Conservation (phyloP, 2,113 vertebrate species). For the Cinclus cinclus region DNA sequence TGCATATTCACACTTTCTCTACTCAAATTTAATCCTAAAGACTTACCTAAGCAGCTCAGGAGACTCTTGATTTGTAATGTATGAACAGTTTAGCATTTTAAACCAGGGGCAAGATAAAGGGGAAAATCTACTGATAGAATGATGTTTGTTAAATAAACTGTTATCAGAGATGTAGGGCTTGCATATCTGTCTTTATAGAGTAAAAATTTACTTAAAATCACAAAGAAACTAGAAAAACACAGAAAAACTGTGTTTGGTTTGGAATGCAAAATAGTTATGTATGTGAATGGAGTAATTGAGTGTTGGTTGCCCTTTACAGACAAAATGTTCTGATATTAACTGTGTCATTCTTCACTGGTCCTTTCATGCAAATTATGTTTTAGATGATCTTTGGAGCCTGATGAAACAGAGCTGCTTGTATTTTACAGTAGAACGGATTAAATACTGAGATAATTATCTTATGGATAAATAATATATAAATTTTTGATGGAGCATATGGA, state of each 20-base stretch:
- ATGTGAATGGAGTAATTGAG: neutral
- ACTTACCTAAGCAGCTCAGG: neutral
- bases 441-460: conserved; percentile 20
- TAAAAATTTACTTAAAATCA: conserved; percentile 1
- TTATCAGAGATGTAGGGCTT: neutral
- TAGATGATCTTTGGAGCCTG: neutral
- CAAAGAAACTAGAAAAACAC: neutral
- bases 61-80: neutral
- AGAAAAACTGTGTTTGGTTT: neutral
- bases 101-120: neutral
- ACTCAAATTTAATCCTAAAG: neutral
- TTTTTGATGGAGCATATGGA: neutral
- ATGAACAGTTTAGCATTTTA: neutral
- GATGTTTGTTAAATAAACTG: neutral
- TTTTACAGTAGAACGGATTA: conserved; percentile 13
- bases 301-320: neutral
- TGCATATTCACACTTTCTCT: neutral
- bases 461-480: neutral
- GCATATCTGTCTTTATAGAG: neutral
- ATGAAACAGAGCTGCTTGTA: conserved; percentile 5
- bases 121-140: neutral
- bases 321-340: conserved; percentile 24
- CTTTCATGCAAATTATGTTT: neutral
- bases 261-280: neutral
- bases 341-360: conserved; percentile 1